phyloP scores from a whole-genome alignment of 2,113 vertebrate genomes.

The Podarcis raffonei region DNA sequence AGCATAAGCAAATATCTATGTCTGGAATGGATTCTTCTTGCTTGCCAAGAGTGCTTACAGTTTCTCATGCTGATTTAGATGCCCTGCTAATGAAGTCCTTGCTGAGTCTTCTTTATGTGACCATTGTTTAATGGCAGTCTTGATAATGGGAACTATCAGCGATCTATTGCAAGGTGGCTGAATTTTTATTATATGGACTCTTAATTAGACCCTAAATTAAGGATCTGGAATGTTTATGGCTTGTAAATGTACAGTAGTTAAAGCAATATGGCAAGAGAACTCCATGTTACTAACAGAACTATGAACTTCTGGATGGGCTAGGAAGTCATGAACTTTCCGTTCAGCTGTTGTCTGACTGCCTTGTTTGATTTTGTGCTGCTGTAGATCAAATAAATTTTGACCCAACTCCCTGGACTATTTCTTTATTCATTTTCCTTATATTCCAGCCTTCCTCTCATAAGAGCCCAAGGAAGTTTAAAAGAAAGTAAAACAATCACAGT shows the following conservation, averaged over 20 bases:
- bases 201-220: conserved; percentile 45
- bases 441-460: too few relatives aligned
- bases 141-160: conserved; percentile 17
- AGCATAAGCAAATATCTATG: background rate
- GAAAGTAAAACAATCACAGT: too few relatives aligned
- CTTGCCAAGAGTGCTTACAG: background rate
- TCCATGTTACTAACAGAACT: conserved; percentile 14
- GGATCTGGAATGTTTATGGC: conserved; percentile 8
- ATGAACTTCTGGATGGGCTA: background rate
- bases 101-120: background rate
- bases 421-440: too few relatives aligned
- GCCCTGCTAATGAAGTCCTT: conserved; percentile 32
- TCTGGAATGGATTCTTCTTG: background rate
- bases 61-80: conserved; percentile 12
- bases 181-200: conserved; percentile 26
- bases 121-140: conserved; percentile 35
- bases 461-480: too few relatives aligned
- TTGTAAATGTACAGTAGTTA: background rate
- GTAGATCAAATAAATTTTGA: background rate
- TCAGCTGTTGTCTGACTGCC: rapidly evolving
- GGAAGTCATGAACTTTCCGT: background rate
- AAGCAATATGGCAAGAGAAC: conserved; percentile 3
- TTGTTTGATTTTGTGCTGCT: background rate
- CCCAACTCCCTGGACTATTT: background rate
- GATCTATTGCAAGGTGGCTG: conserved; percentile 36